phyloP scores from a whole-genome alignment of 1,140 invertebrate genomes.

The Zaprionus africanus region DNA sequence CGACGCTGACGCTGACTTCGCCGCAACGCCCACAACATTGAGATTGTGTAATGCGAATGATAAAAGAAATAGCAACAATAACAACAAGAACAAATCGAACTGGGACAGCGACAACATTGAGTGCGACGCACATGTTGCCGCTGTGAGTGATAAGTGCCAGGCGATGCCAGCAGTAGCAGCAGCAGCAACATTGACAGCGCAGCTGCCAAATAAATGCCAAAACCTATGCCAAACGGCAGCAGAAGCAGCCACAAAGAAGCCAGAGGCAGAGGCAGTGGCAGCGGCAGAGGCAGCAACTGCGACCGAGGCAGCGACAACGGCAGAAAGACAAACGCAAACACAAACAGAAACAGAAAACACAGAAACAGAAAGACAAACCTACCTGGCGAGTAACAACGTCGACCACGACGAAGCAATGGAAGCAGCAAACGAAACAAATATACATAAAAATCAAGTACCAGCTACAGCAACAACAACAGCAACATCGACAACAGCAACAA shows the following conservation, averaged over 20 bases:
- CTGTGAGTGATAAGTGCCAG: conserved; percentile 48
- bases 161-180: conserved; percentile 33
- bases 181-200: conserved; percentile 39
- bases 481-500: conserved; percentile 1
- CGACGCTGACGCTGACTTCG: conserved; percentile 27
- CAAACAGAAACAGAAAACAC: conserved; percentile 32
- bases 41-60: conserved; percentile 77
- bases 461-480: conserved; percentile 49
- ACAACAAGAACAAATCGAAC: conserved; percentile 24
- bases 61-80: conserved; percentile 55
- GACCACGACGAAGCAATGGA: conserved; percentile 67
- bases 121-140: conserved; percentile 54
- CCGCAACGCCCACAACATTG: conserved; percentile 68
- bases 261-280: conserved; percentile 13
- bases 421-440: conserved; percentile 75
- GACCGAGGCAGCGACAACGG: not conserved
- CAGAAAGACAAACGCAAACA: conserved; percentile 16
- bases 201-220: conserved; percentile 69
- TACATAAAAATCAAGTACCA: conserved; percentile 83
- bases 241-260: conserved; percentile 12
- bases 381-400: conserved; percentile 71
- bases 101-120: conserved; percentile 17
- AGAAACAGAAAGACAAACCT: conserved; percentile 65
- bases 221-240: conserved; percentile 73
- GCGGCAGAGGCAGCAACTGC: not conserved